Evolutionary conservation across 2,797 vertebrate genomes (phyloP), one percentile per base, ranked within the genome.

Genomic region (Schizopygopsis pylzovi): DNA sequence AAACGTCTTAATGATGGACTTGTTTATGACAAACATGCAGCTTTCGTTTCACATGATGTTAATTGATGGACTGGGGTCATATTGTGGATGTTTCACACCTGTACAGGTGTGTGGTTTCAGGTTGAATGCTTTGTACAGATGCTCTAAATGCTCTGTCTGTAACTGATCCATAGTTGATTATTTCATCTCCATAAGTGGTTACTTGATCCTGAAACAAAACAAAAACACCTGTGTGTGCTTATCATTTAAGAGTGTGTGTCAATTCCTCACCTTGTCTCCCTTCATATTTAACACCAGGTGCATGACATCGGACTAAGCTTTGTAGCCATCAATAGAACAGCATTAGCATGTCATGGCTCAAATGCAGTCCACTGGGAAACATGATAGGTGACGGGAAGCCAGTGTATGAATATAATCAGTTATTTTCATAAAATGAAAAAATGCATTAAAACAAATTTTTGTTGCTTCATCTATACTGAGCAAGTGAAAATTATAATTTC

Each of bases 241-340:
- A 68, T 39, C 28, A 6, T 56, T 18, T 25, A 43, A 20, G 37
- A 15, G 16, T 41, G 41, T 56, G 47, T 33, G 52, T 72, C 18
- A 76, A 39, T 63, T 61, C 20, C 2, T 83, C 28, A 52, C 71
- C 56, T 41, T 43, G 12, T n/a, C 25, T 73, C 0, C 43, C 22
- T 56, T 25, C 59, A 70, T 72, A 72, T 80, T 71, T 72, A 80
- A 65, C 41, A 73, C 67, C 77, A 80, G 83, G 65, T 85, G 83
- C 77, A 63, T 56, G 0, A 25, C 25, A 39, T n/a, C 16, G 8
- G 41, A 63, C 54, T 72, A 45, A 79, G 28, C 54, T 79, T 73
- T 80, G 52, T 37, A 49, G 67, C 41, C 4, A 0, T 49, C 8
- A 47, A 47, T 79, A 45, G 73, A 68, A 52, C 4, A 0, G 1